These are phyloP conservation scores for Drosophila suboccidentalis DNA, from an alignment of 2,888 invertebrate species.

Conservation along the genomic window DNA sequence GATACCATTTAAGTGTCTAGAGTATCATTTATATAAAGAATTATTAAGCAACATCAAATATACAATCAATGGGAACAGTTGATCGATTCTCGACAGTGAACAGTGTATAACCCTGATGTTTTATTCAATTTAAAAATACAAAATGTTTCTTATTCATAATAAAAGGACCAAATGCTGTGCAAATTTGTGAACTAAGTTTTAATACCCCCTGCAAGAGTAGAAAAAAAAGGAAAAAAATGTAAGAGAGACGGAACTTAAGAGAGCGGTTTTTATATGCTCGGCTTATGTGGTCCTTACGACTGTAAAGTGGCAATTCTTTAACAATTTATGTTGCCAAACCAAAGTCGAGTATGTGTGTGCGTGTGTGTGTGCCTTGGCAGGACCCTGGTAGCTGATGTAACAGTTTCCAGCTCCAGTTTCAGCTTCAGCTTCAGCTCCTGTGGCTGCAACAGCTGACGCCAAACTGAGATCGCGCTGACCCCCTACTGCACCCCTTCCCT, in stretches of 20 bases:
- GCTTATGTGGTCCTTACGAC: slow-evolving; percentile 79
- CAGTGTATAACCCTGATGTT: too few relatives aligned
- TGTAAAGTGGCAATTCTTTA: slow-evolving; percentile 83
- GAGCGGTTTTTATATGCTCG: slow-evolving; percentile 70
- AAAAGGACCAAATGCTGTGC: neutral
- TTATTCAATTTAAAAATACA: too few relatives aligned
- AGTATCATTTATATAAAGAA: too few relatives aligned
- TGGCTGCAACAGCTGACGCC: slow-evolving; percentile 74
- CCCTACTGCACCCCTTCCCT: neutral
- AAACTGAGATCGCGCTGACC: slow-evolving; percentile 20
- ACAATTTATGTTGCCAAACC: slow-evolving; percentile 80
- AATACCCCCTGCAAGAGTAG: neutral
- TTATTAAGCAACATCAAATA: neutral
- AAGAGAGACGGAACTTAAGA: slow-evolving; percentile 9
- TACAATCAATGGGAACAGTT: neutral
- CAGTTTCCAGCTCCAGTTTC: neutral
- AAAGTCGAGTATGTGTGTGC: slow-evolving; percentile 58
- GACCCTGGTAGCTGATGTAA: slow-evolving; percentile 1
- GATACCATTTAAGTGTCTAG: neutral
- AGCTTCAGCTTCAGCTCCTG: slow-evolving; percentile 1
- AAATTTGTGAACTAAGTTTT: neutral
- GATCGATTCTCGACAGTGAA: neutral
- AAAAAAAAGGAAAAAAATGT: neutral
- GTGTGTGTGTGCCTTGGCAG: slow-evolving; percentile 11
- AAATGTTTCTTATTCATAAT: too few relatives aligned